Percentiles rank a stretch among this genome's conserved stretches.
These are phyloP conservation scores for Pseudomugil tenellus DNA, from an alignment of 2,797 vertebrate genomes.

Conservation along the genomic window DNA sequence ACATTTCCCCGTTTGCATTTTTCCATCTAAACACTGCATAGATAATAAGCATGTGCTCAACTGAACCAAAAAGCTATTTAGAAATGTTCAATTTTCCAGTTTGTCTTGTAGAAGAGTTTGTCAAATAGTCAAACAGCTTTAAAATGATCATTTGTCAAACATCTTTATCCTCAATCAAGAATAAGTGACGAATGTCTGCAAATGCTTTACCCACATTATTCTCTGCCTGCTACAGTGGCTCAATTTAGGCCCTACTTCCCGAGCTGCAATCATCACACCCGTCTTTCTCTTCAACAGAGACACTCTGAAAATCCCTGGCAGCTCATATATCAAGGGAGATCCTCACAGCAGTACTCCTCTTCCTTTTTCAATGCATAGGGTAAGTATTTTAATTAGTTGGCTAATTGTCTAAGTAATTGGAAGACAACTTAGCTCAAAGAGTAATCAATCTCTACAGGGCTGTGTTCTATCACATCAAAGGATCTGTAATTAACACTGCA, in stretches of 20 bases:
- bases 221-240: slow-evolving; percentile 33
- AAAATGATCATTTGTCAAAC: slow-evolving; percentile 56
- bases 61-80: slow-evolving; percentile 34
- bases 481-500: slow-evolving; percentile 97
- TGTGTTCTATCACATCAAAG: slow-evolving; percentile 98
- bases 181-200: slow-evolving; percentile 53
- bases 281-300: slow-evolving; percentile 72
- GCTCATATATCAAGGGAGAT: slow-evolving; percentile 89
- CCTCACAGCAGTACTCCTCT: slow-evolving; percentile 85
- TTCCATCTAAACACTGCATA: slow-evolving; percentile 3
- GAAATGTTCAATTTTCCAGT: slow-evolving; percentile 65
- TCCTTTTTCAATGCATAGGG: slow-evolving; percentile 95
- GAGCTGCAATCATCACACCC: slow-evolving; percentile 55
- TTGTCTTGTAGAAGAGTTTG: slow-evolving; percentile 47
- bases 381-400: slow-evolving; percentile 99
- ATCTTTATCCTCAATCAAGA: slow-evolving; percentile 54
- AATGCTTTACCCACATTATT: slow-evolving; percentile 51
- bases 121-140: slow-evolving; percentile 26
- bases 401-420: slow-evolving; percentile 99
- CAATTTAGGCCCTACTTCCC: slow-evolving; percentile 49
- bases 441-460: slow-evolving; percentile 99
- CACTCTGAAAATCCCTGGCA: slow-evolving; percentile 85
- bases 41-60: slow-evolving; percentile 41
- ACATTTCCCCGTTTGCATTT: slow-evolving; percentile 15
- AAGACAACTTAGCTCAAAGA: slow-evolving; percentile 99